A percentile compares a stretch with the other conserved stretches of the same genome.
Evolutionary conservation across 1,140 invertebrate genomes (phyloP).

Genomic region (Drosophila sulfurigaster): DNA sequence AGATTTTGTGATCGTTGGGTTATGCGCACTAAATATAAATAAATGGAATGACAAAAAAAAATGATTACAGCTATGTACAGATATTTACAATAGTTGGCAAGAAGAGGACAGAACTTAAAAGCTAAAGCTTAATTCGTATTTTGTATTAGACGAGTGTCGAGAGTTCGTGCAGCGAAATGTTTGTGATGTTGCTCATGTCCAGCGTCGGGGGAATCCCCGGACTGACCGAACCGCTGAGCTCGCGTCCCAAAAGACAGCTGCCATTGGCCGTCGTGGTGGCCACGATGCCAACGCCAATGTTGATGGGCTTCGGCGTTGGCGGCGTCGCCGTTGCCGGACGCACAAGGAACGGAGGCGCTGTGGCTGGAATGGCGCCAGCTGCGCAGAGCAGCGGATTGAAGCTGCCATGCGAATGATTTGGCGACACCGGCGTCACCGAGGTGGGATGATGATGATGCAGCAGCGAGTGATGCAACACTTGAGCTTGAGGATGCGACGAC

Average conservation of each 20-base stretch:
- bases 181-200: conserved; percentile 89
- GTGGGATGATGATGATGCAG: conserved; percentile 68
- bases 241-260: conserved; percentile 78
- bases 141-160: conserved; percentile 87
- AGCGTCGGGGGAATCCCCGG: conserved; percentile 88
- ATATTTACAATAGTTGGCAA: conserved; percentile 61
- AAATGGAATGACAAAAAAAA: background rate
- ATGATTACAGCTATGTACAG: conserved; percentile 59
- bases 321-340: conserved; percentile 86
- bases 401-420: conserved; percentile 83
- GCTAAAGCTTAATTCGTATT: conserved; percentile 15
- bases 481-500: conserved; percentile 29
- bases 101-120: conserved; percentile 27
- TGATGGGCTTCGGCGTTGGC: conserved; percentile 83
- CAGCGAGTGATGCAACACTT: conserved; percentile 59
- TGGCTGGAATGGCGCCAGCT: conserved; percentile 27
- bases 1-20: background rate
- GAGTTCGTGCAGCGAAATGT: conserved; percentile 89
- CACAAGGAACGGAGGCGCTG: conserved; percentile 71
- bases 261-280: conserved; percentile 22
- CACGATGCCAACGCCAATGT: conserved; percentile 6
- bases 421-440: conserved; percentile 80
- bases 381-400: conserved; percentile 75
- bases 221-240: conserved; percentile 88
- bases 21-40: conserved; percentile 2